Percentiles rank a stretch among this genome's conserved stretches.
phyloP scores from a whole-genome alignment of 2,888 invertebrate species.

The Aphidius colemani region DNA sequence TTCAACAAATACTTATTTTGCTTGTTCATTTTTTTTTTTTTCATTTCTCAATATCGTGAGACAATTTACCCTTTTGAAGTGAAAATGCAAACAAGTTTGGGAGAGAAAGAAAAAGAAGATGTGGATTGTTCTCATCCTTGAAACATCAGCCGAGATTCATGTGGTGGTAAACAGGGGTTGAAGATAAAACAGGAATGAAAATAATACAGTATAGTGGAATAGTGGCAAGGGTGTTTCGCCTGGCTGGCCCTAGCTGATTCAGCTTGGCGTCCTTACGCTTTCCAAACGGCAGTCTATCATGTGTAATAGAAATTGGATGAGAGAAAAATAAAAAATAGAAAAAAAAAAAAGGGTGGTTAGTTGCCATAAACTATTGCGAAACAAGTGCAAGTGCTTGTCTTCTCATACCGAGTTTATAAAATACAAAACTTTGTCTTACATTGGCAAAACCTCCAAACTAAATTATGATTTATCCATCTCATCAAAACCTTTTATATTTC shows the following conservation, averaged over 20 bases:
- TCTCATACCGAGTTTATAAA: background rate
- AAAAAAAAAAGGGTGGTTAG: conserved; percentile 33
- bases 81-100: conserved; percentile 1
- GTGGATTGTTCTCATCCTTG: no score
- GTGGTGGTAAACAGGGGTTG: background rate
- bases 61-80: no score
- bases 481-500: no score
- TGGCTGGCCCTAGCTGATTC: conserved; percentile 51
- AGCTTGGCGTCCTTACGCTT: conserved; percentile 48
- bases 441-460: background rate
- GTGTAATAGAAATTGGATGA: conserved; percentile 34
- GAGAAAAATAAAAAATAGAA: conserved; percentile 17
- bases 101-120: conserved; percentile 19
- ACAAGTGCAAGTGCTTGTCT: conserved; percentile 1
- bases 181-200: conserved; percentile 14
- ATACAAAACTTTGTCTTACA: background rate
- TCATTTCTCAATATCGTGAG: no score
- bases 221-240: conserved; percentile 45
- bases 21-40: no score
- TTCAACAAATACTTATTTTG: background rate
- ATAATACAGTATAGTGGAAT: conserved; percentile 4
- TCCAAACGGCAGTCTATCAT: conserved; percentile 44
- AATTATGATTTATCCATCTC: conserved; percentile 3
- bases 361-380: conserved; percentile 22
- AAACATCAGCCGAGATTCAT: no score